Conservation (phyloP, 2,888 invertebrate genomes). For the Zeuzera pyrina region DNA sequence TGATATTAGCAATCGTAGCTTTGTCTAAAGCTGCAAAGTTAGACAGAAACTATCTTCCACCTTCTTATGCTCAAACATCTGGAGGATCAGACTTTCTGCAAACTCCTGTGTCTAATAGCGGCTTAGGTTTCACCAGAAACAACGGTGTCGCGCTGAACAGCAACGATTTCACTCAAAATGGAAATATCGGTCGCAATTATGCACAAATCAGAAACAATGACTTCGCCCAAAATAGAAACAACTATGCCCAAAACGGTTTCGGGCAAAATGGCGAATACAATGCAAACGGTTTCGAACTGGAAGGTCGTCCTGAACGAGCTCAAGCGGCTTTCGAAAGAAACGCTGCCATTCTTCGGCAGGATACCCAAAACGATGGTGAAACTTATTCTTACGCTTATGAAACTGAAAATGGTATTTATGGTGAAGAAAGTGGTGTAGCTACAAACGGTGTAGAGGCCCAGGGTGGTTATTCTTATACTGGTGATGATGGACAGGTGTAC, state of each 20-base stretch:
- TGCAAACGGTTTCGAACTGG: conserved; percentile 16
- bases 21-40: conserved; percentile 46
- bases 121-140: not conserved
- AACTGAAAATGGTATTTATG: conserved; percentile 58
- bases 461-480: conserved; percentile 56
- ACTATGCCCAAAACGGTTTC: conserved; percentile 9
- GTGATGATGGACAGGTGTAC: conserved; percentile 59
- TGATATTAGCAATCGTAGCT: conserved; percentile 37
- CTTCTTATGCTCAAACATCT: conserved; percentile 38
- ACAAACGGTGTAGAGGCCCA: conserved; percentile 57
- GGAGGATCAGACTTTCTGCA: conserved; percentile 42
- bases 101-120: conserved; percentile 26
- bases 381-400: conserved; percentile 51
- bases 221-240: conserved; percentile 9
- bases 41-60: conserved; percentile 54
- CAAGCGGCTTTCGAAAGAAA: conserved; percentile 50
- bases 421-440: conserved; percentile 55
- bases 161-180: conserved; percentile 7
- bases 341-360: conserved; percentile 53
- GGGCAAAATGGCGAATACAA: conserved; percentile 14
- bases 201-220: conserved; percentile 14
- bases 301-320: conserved; percentile 38
- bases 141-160: conserved; percentile 17
- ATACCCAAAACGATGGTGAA: conserved; percentile 51
- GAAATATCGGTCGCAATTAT: conserved; percentile 10